Base-by-base conservation (phyloP, 2,888 invertebrate species). In the Gisinianus flammeolus region DNA sequence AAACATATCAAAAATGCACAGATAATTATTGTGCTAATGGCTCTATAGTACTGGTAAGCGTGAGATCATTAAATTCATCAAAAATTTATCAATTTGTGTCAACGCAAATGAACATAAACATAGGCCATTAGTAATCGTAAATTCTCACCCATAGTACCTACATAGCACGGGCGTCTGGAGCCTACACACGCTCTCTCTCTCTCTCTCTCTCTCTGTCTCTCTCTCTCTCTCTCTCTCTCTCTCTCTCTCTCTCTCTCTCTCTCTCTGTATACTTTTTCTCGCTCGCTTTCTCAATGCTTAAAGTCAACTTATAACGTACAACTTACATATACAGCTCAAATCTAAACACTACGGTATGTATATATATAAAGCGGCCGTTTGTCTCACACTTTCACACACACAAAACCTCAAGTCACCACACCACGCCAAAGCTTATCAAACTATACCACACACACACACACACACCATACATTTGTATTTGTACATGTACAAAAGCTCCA, bases 81-180 rank as follows among this genome's bases (percentile, higher is more conserved):
- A 56, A 71, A 71, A 71, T 71, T 71, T 71, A 71, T 71, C 71
- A 71, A 71, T 71, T 71, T 71, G 71, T 71, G 71, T 71, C 71
- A 71, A 71, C 71, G 30, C 56, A 28, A 71, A 71, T 71, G 64
- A 73, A 64, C 62, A 73, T 62, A 73, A 73, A 64, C 33, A 73
- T 30, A 35, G 33, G 62, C 73, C 62, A 73, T 64, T 64, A 73
- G 64, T 24, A 33, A 35, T 73, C 73, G 44, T 64, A 73, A 64
- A 62, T 79, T 80, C 78, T 79, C 68, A 75, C 76, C 76, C 64
- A 58, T 6, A 22, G 54, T 54, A 4, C 4, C 16, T 54, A n/a
- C 54, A n/a, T n/a, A 54, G n/a, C 54, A 16, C 16, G 19, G n/a
- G 3, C 19, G 19, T 54, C 6, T 54, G 44, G 44, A 10, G 6